Evolutionary conservation across 2,888 invertebrate species (phyloP), one percentile per base, ranked within the genome.

Genomic region (Lacanobia wlatinum): DNA sequence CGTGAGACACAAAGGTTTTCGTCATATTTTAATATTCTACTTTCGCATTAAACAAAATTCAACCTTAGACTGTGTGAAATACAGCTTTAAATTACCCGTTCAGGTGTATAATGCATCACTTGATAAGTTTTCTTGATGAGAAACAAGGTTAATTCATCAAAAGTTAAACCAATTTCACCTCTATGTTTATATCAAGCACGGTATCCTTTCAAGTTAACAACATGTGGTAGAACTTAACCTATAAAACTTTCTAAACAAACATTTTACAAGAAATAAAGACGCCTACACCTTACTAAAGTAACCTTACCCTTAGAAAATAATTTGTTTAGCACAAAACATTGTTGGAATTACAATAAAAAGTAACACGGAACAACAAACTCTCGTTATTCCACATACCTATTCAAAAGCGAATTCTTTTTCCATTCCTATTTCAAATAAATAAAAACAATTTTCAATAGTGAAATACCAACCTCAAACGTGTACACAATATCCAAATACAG

Each of bases 381-480:
- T 14, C 3, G 21, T 78, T 10, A 34, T 58, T 38, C 12, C 1
- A 38, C 1, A 12, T 0, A 40, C 8, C n/a, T 40, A 48, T n/a
- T 0, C 7, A 1, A 55, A 48, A 14, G 1, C 4, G 1, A 18
- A 14, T 43, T 58, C 23, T n/a, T 52, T 58, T 56, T 56, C n/a
- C 1, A n/a, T 48, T 16, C 16, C n/a, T 10, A 6, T 65, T 55
- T 28, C 21, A 68, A 68, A 64, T 38, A n/a, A 52, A 21, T 50
- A 18, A 38, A 50, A 63, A 56, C 12, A 28, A 34, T 38, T 28
- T 65, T 59, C 18, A 38, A 66, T 56, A 52, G n/a, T 74, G n/a
- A 52, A 70, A 52, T 48, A 84, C 86, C 28, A 58, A 84, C 84
- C 83, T 78, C 12, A 56, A 63, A 78, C 69, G 76, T 81, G 81